Percentiles rank a stretch among this genome's conserved stretches.
Evolutionary conservation across 2,113 vertebrate species (phyloP).

Genomic region (Promerops cafer): DNA sequence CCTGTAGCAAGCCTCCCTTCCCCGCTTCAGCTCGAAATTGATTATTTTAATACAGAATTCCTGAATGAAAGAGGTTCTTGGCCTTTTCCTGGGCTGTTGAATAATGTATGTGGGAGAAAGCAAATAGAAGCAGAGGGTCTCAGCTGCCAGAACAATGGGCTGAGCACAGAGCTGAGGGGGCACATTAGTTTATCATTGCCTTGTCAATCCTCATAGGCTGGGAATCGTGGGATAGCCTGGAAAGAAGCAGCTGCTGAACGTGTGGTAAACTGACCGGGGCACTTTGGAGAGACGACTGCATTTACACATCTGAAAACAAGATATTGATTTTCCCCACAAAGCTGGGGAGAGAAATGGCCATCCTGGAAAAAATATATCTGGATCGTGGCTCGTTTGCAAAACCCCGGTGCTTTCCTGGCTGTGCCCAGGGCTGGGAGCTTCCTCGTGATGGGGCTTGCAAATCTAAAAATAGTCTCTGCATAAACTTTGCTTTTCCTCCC

Average conservation of each 20-base stretch:
- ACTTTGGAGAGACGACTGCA: conserved; percentile 75
- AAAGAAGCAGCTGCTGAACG: conserved; percentile 97
- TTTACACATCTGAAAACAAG: conserved; percentile 80
- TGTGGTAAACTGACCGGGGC: conserved; percentile 79
- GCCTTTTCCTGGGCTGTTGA: conserved; percentile 98
- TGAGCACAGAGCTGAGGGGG: conserved; percentile 92
- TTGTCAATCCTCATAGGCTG: conserved; percentile 98
- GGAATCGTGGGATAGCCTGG: conserved; percentile 90
- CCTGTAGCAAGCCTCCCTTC: conserved; percentile 75
- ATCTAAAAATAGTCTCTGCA: conserved; percentile 3
- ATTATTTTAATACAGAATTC: conserved; percentile 99
- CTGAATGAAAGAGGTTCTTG: conserved; percentile 95
- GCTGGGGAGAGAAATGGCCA: conserved; percentile 58
- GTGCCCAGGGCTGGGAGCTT: not conserved
- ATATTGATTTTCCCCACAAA: conserved; percentile 77
- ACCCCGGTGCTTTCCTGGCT: not conserved
- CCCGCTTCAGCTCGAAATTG: conserved; percentile 88
- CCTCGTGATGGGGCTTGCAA: not conserved
- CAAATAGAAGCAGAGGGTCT: conserved; percentile 99
- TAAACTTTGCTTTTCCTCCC: conserved; percentile 16
- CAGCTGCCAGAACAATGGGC: conserved; percentile 93
- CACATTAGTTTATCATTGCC: conserved; percentile 98
- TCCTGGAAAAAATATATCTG: conserved; percentile 55
- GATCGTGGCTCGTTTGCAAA: not conserved
- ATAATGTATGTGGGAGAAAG: conserved; percentile 99